Percentiles rank a stretch among this genome's conserved stretches.
These are phyloP conservation scores for Alcis repandata DNA, from an alignment of 2,888 invertebrate genomes.

Conservation along the genomic window DNA sequence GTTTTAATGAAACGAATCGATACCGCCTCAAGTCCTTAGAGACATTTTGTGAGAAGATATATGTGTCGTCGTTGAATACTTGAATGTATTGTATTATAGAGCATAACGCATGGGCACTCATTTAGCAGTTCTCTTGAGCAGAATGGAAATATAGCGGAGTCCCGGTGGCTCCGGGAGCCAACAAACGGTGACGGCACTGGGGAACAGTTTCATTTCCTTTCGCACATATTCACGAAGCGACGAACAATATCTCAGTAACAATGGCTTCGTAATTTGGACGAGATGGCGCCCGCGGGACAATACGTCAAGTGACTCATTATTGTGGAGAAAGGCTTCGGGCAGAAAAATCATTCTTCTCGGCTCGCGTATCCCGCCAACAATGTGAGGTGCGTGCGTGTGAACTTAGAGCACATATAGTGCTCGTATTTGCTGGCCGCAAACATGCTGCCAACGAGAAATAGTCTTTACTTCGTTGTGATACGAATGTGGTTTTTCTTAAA, in stretches of 20 bases:
- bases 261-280: slow-evolving; percentile 82
- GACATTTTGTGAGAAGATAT: slow-evolving; percentile 4
- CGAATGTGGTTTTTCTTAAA: not conserved
- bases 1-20: slow-evolving; percentile 20
- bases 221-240: slow-evolving; percentile 78
- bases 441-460: not conserved
- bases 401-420: slow-evolving; percentile 48
- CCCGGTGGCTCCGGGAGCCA: slow-evolving; percentile 53
- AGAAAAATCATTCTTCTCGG: slow-evolving; percentile 72
- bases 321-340: slow-evolving; percentile 75
- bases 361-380: slow-evolving; percentile 62
- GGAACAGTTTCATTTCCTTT: slow-evolving; percentile 81
- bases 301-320: slow-evolving; percentile 83
- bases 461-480: slow-evolving; percentile 17
- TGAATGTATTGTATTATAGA: slow-evolving; percentile 25
- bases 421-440: slow-evolving; percentile 16
- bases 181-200: slow-evolving; percentile 68
- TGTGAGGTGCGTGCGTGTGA: slow-evolving; percentile 66
- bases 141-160: slow-evolving; percentile 55
- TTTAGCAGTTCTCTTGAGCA: slow-evolving; percentile 49
- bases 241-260: slow-evolving; percentile 82
- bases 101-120: slow-evolving; percentile 41
- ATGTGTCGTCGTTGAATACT: slow-evolving; percentile 8
- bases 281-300: slow-evolving; percentile 77
- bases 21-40: not conserved